These are phyloP conservation scores for Iguana delicatissima DNA, from an alignment of 2,797 vertebrate genomes.

Conservation along the genomic window DNA sequence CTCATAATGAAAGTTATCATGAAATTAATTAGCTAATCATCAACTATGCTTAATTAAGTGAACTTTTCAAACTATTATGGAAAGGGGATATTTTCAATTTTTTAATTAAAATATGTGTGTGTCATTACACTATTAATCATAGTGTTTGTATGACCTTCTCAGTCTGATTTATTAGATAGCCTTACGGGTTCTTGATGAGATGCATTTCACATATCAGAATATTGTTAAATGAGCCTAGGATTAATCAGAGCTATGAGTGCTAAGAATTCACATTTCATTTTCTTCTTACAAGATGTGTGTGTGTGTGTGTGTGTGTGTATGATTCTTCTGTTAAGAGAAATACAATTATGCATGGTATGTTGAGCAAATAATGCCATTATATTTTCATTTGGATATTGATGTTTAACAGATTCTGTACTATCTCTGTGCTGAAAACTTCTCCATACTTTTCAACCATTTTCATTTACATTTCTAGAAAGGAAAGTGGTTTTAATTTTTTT, in stretches of 20 bases:
- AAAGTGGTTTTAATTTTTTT: not conserved
- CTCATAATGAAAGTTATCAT: slow-evolving; percentile 42
- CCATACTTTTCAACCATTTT: not conserved
- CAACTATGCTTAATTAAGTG: slow-evolving; percentile 50
- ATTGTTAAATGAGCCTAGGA: slow-evolving; percentile 16
- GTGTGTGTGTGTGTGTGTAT: not conserved
- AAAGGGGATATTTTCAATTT: slow-evolving; percentile 26
- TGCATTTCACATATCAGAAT: slow-evolving; percentile 40
- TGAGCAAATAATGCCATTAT: not conserved
- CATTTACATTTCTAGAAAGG: not conserved
- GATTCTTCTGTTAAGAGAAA: not conserved
- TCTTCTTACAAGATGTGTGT: not conserved
- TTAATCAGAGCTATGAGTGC: slow-evolving; percentile 26
- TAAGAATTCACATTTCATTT: not conserved
- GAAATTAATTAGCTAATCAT: slow-evolving; percentile 50
- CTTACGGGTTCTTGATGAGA: slow-evolving; percentile 14
- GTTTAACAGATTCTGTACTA: not conserved
- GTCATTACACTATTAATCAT: slow-evolving; percentile 14
- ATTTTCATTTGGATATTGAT: not conserved
- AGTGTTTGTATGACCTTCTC: slow-evolving; percentile 31
- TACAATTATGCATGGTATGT: not conserved
- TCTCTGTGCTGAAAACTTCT: not conserved
- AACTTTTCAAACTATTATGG: slow-evolving; percentile 34
- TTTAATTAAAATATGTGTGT: slow-evolving; percentile 45
- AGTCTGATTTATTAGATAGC: slow-evolving; percentile 25